A percentile compares a stretch with the other conserved stretches of the same genome.
Conservation (phyloP, 1,140 invertebrate species). For the Bilobella aurantiaca region DNA sequence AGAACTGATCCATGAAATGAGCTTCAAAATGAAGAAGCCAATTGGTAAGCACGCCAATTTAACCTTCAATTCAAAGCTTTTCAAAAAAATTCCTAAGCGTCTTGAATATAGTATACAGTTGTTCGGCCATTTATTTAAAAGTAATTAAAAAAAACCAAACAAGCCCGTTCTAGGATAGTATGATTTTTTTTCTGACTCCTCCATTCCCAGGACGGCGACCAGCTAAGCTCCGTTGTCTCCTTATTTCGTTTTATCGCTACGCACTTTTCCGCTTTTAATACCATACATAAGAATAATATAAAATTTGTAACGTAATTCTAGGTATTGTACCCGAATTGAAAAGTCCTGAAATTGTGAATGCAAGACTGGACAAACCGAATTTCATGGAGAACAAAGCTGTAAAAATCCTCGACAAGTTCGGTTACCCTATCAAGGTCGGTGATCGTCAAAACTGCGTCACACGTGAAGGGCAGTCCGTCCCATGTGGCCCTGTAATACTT, state of each 20-base stretch:
- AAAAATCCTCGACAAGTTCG: neutral
- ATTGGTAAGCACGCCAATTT: conserved; percentile 11
- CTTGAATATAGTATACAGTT: neutral
- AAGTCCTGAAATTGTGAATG: conserved; percentile 19
- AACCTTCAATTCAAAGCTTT: too few species aligned
- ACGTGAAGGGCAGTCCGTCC: neutral
- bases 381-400: conserved; percentile 22
- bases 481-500: conserved; percentile 22
- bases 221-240: too few species aligned
- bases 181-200: too few species aligned
- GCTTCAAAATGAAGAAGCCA: conserved; percentile 14
- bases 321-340: conserved; percentile 31
- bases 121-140: too few species aligned
- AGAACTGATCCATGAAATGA: conserved; percentile 25
- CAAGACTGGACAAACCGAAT: neutral
- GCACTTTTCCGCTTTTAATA: too few species aligned
- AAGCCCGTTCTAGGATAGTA: too few species aligned
- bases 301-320: too few species aligned
- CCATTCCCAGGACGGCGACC: too few species aligned
- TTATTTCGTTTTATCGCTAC: too few species aligned
- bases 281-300: too few species aligned
- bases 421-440: conserved; percentile 13
- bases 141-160: too few species aligned
- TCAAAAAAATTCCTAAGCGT: neutral
- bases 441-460: neutral